A percentile compares a stretch with the other conserved stretches of the same genome.
These are phyloP conservation scores for Sphinx pinastri DNA, from an alignment of 2,888 invertebrate genomes.

Conservation along the genomic window DNA sequence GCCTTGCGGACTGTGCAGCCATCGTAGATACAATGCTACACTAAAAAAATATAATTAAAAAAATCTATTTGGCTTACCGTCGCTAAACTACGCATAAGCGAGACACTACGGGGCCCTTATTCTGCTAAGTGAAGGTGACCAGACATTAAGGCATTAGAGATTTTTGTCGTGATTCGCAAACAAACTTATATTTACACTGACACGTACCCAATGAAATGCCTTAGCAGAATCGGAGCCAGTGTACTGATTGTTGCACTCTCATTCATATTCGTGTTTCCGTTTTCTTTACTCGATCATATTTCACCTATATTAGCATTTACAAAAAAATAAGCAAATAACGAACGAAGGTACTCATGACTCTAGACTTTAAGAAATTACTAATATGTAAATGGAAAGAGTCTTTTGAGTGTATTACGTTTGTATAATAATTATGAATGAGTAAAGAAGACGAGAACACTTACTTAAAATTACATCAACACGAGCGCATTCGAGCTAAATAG, in stretches of 20 bases:
- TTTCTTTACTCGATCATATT: conserved; percentile 4
- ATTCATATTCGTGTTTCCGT: conserved; percentile 11
- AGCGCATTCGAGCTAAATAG: conserved; percentile 26
- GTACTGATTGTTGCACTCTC: conserved; percentile 18
- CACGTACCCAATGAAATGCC: not conserved
- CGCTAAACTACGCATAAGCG: conserved; percentile 60
- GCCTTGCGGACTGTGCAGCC: conserved; percentile 66
- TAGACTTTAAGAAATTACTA: not conserved
- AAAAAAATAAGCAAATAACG: not conserved
- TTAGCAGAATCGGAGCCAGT: conserved; percentile 41
- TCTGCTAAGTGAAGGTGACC: conserved; percentile 33
- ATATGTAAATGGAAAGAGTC: conserved; percentile 5
- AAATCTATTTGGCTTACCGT: conserved; percentile 66
- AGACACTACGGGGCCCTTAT: conserved; percentile 46
- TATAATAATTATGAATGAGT: conserved; percentile 8
- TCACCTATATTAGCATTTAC: not conserved
- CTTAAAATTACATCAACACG: conserved; percentile 16
- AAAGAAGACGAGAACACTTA: conserved; percentile 1
- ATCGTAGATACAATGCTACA: conserved; percentile 57
- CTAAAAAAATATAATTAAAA: conserved; percentile 53
- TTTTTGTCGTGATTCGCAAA: conserved; percentile 4
- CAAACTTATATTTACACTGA: conserved; percentile 1
- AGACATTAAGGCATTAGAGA: not conserved
- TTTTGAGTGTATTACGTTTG: not conserved
- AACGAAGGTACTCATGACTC: not conserved